Conservation (phyloP, 2,113 vertebrate genomes). For the Narcine bancroftii region DNA sequence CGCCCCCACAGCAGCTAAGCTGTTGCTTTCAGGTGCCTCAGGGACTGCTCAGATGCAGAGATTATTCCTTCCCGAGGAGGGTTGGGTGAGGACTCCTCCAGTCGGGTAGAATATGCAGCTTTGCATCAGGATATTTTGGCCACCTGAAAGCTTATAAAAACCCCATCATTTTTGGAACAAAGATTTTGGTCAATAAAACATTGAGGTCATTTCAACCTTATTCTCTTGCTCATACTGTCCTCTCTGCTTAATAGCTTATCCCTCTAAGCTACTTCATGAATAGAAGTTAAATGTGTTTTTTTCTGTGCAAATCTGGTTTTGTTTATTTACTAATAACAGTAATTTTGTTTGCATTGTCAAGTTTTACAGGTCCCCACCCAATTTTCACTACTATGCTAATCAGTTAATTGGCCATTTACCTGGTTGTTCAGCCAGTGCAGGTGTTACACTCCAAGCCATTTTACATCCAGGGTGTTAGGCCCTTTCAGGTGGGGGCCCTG, state of each 20-base stretch:
- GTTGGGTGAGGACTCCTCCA: no score
- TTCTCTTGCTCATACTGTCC: background rate
- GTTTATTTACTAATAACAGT: background rate
- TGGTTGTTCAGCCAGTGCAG: background rate
- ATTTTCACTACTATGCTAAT: background rate
- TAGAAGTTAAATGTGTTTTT: background rate
- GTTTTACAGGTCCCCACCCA: constrained; percentile 1
- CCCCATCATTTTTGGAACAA: background rate
- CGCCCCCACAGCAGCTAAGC: no score
- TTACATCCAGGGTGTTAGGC: background rate
- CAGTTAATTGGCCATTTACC: background rate
- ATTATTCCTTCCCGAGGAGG: no score
- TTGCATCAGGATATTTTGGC: no score
- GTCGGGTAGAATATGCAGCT: no score
- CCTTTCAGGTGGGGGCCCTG: no score
- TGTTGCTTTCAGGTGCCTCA: no score
- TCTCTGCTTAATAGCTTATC: background rate
- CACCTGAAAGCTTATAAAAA: no score
- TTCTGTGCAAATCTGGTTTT: background rate
- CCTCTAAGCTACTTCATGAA: background rate
- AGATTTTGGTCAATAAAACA: background rate
- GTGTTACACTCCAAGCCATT: constrained; percentile 2
- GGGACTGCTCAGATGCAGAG: no score
- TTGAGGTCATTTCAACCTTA: background rate
- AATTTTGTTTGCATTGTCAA: background rate